These are phyloP conservation scores for Diglossa brunneiventris DNA, from an alignment of 2,113 vertebrate species.

Conservation along the genomic window DNA sequence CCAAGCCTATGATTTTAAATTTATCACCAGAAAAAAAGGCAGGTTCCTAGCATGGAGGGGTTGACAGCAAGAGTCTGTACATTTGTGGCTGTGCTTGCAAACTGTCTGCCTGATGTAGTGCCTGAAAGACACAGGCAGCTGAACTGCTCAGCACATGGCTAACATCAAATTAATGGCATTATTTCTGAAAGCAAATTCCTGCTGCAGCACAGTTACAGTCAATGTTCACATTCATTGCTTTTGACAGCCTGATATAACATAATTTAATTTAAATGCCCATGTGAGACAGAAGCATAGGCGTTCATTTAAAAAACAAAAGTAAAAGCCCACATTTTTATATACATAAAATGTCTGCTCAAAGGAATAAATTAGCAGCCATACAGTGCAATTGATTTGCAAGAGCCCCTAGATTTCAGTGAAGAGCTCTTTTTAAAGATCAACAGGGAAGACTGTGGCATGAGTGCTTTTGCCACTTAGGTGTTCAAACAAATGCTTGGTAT, in stretches of 20 bases:
- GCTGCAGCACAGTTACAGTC: not conserved
- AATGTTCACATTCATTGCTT: constrained; percentile 27
- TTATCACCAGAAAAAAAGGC: not conserved
- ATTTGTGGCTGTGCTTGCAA: not conserved
- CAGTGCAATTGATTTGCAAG: not conserved
- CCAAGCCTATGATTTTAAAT: not conserved
- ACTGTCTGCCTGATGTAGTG: not conserved
- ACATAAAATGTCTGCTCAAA: not conserved
- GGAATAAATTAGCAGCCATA: not conserved
- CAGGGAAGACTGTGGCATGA: not conserved
- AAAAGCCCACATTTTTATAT: not conserved
- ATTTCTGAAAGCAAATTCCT: constrained; percentile 20
- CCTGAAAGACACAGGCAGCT: not conserved
- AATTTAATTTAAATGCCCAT: constrained; percentile 27
- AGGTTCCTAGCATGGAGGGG: not conserved
- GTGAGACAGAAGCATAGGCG: not conserved
- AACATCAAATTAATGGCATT: constrained; percentile 14
- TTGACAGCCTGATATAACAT: constrained; percentile 13
- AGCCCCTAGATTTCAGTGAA: not conserved
- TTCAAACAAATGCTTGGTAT: not conserved
- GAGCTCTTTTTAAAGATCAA: not conserved
- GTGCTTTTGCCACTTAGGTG: not conserved
- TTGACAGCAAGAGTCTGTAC: not conserved
- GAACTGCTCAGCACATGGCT: not conserved
- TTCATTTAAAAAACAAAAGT: not conserved